Evolutionary conservation across 2,113 vertebrate species (phyloP).

Genomic region (Eublepharis macularius): DNA sequence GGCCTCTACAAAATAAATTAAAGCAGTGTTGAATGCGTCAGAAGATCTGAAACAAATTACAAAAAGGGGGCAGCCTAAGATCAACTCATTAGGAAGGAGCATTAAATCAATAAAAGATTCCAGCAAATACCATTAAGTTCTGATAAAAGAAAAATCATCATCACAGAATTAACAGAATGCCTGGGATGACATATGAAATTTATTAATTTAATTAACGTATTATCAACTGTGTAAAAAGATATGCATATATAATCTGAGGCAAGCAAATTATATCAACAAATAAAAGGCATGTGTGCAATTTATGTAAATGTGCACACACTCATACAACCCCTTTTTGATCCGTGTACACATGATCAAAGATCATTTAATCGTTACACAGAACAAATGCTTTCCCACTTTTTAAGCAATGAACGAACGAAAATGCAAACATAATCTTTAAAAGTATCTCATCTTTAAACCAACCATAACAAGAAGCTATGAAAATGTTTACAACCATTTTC

Average conservation of each 20-base stretch:
- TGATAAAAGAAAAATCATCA: too few species aligned
- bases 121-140: too few species aligned
- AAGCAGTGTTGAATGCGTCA: too few species aligned
- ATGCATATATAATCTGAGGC: neutral
- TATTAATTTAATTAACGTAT: neutral
- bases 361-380: neutral
- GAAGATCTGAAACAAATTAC: too few species aligned
- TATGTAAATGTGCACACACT: neutral
- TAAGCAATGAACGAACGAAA: neutral
- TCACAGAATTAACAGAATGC: too few species aligned
- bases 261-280: too few species aligned
- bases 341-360: too few species aligned
- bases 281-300: neutral
- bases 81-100: too few species aligned
- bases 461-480: conserved; percentile 53
- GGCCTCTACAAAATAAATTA: too few species aligned
- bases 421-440: conserved; percentile 43
- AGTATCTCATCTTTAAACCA: conserved; percentile 45
- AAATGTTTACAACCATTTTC: conserved; percentile 61
- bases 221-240: neutral
- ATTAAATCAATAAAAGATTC: too few species aligned
- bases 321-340: neutral
- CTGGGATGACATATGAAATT: neutral
- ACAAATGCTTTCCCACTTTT: neutral
- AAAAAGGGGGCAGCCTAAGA: too few species aligned